These are phyloP conservation scores for Alligator mississippiensis DNA, from an alignment of 2,113 vertebrate genomes.

Conservation along the genomic window DNA sequence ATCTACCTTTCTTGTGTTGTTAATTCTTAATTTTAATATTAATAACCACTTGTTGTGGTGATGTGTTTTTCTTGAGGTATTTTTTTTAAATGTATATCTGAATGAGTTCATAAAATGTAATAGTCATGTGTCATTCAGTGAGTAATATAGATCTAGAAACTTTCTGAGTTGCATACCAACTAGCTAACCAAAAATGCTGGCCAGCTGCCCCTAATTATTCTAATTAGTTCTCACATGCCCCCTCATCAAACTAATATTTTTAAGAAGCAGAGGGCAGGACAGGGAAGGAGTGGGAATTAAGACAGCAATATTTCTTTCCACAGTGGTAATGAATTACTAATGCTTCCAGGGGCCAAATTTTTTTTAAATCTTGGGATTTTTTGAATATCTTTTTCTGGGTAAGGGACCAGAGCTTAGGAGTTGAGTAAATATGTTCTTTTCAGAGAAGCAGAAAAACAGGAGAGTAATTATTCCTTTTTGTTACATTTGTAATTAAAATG, in stretches of 20 bases:
- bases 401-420: background rate
- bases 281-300: no score
- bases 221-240: no score
- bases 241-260: no score
- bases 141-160: background rate
- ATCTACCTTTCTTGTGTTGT: background rate
- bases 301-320: background rate
- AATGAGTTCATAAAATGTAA: no score
- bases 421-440: background rate
- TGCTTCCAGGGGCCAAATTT: background rate
- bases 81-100: background rate
- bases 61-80: background rate
- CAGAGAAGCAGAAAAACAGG: background rate
- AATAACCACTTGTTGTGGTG: background rate
- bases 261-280: no score
- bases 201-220: no score
- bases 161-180: background rate
- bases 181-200: no score
- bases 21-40: slow-evolving; percentile 38
- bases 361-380: background rate
- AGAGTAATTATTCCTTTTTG: background rate
- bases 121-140: background rate
- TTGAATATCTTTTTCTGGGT: background rate
- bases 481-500: slow-evolving; percentile 12
- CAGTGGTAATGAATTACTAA: background rate